These are phyloP conservation scores for Dallia pectoralis DNA, from an alignment of 2,797 vertebrate species.

Conservation along the genomic window DNA sequence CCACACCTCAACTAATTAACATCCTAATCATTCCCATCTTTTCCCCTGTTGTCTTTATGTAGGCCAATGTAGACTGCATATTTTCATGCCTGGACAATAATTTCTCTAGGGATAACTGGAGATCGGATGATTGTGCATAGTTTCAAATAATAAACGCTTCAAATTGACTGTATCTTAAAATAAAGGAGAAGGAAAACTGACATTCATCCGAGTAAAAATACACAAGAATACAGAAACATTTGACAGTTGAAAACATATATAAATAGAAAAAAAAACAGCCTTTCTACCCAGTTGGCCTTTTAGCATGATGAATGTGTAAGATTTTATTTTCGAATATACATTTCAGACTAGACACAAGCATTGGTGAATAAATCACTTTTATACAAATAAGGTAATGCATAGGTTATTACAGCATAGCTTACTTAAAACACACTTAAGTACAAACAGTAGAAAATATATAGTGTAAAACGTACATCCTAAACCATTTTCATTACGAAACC, in stretches of 20 bases:
- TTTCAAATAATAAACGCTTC: not conserved
- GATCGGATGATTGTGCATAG: not conserved
- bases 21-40: not conserved
- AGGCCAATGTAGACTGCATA: too few relatives aligned
- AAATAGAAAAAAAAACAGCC: not conserved
- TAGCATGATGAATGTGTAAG: not conserved
- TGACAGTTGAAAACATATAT: conserved; percentile 1
- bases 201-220: not conserved
- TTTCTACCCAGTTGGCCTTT: not conserved
- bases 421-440: not conserved
- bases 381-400: not conserved
- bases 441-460: not conserved
- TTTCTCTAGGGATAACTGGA: too few relatives aligned
- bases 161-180: not conserved
- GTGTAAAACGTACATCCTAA: not conserved
- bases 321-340: not conserved
- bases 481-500: not conserved
- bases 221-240: not conserved
- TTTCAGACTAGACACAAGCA: not conserved
- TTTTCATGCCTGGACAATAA: too few relatives aligned
- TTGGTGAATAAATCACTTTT: not conserved
- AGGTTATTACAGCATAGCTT: not conserved
- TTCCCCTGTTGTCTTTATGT: too few relatives aligned
- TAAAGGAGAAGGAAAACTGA: not conserved
- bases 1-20: not conserved